These are phyloP conservation scores for Elephas maximus DNA, from an alignment of 2,113 vertebrate genomes.

Conservation along the genomic window DNA sequence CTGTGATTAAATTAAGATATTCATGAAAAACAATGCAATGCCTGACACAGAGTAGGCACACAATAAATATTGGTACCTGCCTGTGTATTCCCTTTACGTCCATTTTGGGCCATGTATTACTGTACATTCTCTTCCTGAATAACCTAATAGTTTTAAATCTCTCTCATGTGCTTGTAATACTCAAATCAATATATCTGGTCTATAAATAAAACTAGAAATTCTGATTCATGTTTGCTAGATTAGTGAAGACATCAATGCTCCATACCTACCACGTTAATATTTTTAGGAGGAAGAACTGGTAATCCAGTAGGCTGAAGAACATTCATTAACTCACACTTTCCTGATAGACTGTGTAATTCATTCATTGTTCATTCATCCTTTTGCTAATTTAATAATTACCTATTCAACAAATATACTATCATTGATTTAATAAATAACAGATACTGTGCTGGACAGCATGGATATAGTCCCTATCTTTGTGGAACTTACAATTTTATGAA, in stretches of 20 bases:
- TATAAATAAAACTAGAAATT: constrained; percentile 22
- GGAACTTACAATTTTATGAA: background rate
- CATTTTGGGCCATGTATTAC: background rate
- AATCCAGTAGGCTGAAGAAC: background rate
- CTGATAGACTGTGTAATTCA: background rate
- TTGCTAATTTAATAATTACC: background rate
- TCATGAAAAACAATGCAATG: background rate
- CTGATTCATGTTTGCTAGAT: background rate
- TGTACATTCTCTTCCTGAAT: background rate
- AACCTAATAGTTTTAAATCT: background rate
- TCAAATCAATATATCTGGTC: background rate
- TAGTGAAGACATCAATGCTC: background rate
- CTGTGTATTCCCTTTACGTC: background rate
- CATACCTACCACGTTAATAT: background rate
- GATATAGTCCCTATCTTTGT: background rate
- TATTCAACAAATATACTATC: background rate
- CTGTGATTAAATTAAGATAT: background rate
- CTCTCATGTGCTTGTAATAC: background rate
- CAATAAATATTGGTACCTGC: background rate
- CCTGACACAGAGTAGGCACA: background rate
- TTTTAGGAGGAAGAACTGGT: background rate
- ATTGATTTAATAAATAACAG: background rate
- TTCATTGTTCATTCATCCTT: background rate
- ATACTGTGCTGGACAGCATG: background rate
- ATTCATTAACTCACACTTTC: background rate